Evolutionary conservation across 2,113 vertebrate species (phyloP), one percentile per base, ranked within the genome.

Genomic region (Pelecanoides urinatrix): DNA sequence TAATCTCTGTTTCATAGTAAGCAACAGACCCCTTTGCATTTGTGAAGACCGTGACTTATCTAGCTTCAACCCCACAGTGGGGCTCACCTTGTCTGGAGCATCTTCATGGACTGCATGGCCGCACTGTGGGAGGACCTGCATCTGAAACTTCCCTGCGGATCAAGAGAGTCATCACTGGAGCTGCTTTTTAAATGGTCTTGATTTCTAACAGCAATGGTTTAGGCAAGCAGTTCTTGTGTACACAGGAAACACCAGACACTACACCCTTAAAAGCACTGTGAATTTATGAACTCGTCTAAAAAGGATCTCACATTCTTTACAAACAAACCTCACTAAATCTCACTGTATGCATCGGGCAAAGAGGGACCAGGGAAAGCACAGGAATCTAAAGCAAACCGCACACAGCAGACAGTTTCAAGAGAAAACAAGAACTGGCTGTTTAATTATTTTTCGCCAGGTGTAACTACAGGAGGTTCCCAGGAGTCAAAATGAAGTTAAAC

Each of bases 91-190:
- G 95, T 99, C 99, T 13, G 99, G 99, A 40, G 98, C 99, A 26
- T 99, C 99, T 97, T 99, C 99, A 3, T 99, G 99, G 82, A 99
- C 99, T n/a, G 99, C 99, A 2, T 99, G 99, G 86, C 99, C 99
- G 80, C 99, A 99, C 98, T 99, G 99, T 6, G 99, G 99, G 45
- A 99, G 98, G 59, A 99, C 99, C 96, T 99, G 99, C 99, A 99
- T 99, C 98, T 99, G 99, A 96, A 99, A 99, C 98, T 99, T 99
- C 73, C 99, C 99, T 99, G 98, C 15, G 56, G 45, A 94, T 23
- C 22, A 89, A 96, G 13, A 97, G 80, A 95, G 63, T 27, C 77
- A 81, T 47, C 53, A 79, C 42, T 11, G 11, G 40, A 86, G 13
- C 15, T 40, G 74, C 45, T 68, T 62, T 40, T 44, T 49, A 76